Conservation (phyloP, 2,113 vertebrate genomes). For the Mesembrinibis cayennensis region DNA sequence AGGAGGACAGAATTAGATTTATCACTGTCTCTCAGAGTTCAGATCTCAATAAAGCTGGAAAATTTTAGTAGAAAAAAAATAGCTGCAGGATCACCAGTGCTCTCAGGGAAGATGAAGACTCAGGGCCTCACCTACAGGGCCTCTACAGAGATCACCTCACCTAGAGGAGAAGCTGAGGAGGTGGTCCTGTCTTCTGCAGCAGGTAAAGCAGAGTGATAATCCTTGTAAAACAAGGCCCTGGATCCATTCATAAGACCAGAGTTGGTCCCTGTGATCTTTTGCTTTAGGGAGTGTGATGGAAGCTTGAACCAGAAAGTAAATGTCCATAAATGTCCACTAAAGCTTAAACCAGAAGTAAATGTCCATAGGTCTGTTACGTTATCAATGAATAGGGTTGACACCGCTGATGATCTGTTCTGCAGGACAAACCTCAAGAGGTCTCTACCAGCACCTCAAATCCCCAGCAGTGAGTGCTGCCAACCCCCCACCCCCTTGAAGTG, state of each 20-base stretch:
- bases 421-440: not conserved
- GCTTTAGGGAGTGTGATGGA: not conserved
- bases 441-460: not conserved
- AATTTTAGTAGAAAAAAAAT: not conserved
- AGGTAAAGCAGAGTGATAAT: not conserved
- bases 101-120: not conserved
- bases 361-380: rapidly evolving
- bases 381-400: not conserved
- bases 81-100: not conserved
- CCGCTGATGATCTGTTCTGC: not conserved
- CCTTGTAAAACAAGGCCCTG: not conserved
- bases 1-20: not conserved
- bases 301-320: not conserved
- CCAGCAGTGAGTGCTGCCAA: not conserved
- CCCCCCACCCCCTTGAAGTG: not conserved
- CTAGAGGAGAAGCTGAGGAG: not conserved
- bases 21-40: not conserved
- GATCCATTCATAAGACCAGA: not conserved
- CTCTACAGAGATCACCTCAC: not conserved
- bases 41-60: not conserved
- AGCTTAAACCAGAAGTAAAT: not conserved
- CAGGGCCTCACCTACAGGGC: not conserved
- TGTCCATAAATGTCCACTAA: not conserved
- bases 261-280: not conserved
- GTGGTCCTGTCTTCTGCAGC: not conserved